Conservation (phyloP, 37 sponge, comb jelly and placozoan genomes). For the Chondrosia reniformis region DNA sequence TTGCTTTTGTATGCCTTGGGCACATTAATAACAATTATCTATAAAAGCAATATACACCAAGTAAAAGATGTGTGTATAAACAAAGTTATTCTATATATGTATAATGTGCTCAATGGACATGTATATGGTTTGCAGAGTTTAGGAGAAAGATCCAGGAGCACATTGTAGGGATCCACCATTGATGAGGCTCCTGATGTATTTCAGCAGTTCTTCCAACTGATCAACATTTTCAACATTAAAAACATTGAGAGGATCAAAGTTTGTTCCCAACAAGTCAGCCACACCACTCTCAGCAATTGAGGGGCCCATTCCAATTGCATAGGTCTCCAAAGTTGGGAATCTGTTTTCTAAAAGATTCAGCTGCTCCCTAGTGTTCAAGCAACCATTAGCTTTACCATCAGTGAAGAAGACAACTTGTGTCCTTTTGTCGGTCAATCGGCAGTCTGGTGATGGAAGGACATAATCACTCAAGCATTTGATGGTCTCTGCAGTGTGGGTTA, state of each 20-base stretch:
- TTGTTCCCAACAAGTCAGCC: neutral
- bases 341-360: neutral
- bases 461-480: constrained; percentile 13
- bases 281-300: neutral
- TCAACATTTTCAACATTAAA: neutral
- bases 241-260: neutral
- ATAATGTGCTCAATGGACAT: too few relatives aligned
- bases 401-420: constrained; percentile 25
- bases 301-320: constrained; percentile 11
- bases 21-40: too few relatives aligned
- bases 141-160: neutral
- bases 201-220: neutral
- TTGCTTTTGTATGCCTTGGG: too few relatives aligned
- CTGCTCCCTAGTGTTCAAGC: neutral
- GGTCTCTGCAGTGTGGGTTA: constrained; percentile 9
- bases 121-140: too few relatives aligned
- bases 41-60: too few relatives aligned
- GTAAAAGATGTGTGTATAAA: too few relatives aligned
- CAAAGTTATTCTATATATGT: too few relatives aligned
- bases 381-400: constrained; percentile 4
- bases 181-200: neutral
- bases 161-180: neutral
- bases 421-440: neutral
- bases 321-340: constrained; percentile 18
- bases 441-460: constrained; percentile 22